Conservation (phyloP, 2,797 vertebrate genomes). For the Neosilurus hyrtlii region DNA sequence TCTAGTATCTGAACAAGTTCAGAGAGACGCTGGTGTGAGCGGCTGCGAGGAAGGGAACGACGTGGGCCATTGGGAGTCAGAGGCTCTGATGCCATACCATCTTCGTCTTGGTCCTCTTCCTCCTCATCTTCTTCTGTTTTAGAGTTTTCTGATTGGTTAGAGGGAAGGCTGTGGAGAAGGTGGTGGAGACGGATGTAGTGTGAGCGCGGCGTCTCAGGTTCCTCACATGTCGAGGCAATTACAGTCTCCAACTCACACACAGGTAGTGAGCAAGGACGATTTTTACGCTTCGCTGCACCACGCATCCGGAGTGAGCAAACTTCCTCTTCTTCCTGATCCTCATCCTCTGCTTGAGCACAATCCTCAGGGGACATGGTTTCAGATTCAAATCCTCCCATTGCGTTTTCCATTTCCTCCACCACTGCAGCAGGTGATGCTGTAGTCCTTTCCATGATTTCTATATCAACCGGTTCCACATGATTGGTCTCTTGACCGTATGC, state of each 20-base stretch:
- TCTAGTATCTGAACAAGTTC: conserved; percentile 67
- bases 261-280: conserved; percentile 79
- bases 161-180: conserved; percentile 83
- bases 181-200: conserved; percentile 85
- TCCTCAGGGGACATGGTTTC: not conserved
- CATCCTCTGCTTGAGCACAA: conserved; percentile 39
- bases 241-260: conserved; percentile 84
- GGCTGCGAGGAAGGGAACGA: conserved; percentile 59
- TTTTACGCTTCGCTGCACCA: conserved; percentile 71
- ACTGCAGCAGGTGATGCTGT: conserved; percentile 56
- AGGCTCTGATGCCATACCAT: conserved; percentile 68
- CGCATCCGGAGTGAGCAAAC: conserved; percentile 65
- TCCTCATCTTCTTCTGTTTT: conserved; percentile 56
- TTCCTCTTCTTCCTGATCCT: conserved; percentile 45
- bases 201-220: conserved; percentile 81
- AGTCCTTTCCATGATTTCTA: conserved; percentile 31
- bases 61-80: conserved; percentile 60
- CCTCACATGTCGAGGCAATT: conserved; percentile 80
- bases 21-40: conserved; percentile 67
- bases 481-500: not conserved
- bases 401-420: conserved; percentile 7
- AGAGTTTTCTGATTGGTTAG: conserved; percentile 47
- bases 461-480: conserved; percentile 10
- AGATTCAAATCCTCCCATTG: not conserved
- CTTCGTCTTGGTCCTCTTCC: conserved; percentile 62